Percentiles rank a stretch among this genome's conserved stretches.
phyloP scores from a whole-genome alignment of 2,113 vertebrate species.

The Myrmecobius fasciatus region DNA sequence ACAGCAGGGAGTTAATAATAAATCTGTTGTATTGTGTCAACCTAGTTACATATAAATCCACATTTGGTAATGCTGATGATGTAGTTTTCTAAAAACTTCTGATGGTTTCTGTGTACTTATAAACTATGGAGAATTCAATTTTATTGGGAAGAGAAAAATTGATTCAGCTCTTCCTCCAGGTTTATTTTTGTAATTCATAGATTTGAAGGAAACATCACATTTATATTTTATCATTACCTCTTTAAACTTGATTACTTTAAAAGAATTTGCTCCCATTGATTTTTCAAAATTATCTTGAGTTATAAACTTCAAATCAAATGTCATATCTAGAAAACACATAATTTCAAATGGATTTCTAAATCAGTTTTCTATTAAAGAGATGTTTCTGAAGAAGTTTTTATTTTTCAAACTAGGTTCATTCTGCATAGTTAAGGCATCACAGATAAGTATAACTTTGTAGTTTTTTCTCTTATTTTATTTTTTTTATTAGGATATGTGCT shows the following conservation, averaged over 20 bases:
- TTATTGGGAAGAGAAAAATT: neutral
- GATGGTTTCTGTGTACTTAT: neutral
- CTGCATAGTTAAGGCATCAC: neutral
- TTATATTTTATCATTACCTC: neutral
- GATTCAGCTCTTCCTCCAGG: neutral
- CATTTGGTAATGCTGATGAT: neutral
- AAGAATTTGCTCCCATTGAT: neutral
- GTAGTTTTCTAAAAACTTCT: neutral
- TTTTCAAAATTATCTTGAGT: neutral
- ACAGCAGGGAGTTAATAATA: neutral
- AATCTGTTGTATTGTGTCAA: neutral
- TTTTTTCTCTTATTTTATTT: neutral
- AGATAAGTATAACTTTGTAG: slow-evolving; percentile 3
- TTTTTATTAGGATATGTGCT: neutral
- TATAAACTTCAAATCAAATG: neutral
- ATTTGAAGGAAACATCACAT: neutral
- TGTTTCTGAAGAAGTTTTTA: neutral
- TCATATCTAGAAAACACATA: neutral
- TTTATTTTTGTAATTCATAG: slow-evolving; percentile 10
- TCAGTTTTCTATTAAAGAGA: neutral
- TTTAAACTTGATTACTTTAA: neutral
- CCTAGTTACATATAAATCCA: neutral
- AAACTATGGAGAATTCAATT: neutral
- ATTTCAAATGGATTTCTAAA: slow-evolving; percentile 14
- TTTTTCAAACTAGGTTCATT: neutral